Evolutionary conservation across 2,888 invertebrate species (phyloP).

Genomic region (Folsomia candida): DNA sequence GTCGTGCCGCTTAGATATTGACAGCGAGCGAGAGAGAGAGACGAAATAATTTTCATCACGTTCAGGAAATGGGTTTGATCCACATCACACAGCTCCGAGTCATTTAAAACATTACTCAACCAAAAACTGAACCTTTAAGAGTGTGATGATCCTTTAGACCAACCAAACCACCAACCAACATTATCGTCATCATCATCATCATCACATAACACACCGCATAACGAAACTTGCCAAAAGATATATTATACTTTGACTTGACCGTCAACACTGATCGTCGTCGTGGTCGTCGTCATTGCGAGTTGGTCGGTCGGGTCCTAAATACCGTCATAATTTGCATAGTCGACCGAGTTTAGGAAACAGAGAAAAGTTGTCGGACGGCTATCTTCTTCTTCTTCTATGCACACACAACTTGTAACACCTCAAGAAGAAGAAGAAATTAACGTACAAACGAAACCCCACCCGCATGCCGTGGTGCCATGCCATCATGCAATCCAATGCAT

Average conservation of each 20-base stretch:
- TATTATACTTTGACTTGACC: no score
- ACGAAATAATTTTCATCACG: slow-evolving; percentile 43
- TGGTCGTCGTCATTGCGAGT: no score
- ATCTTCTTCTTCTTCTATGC: background rate
- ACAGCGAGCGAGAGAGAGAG: no score
- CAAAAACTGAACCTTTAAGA: no score
- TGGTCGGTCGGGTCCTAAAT: no score
- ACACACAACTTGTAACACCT: background rate
- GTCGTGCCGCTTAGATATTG: background rate
- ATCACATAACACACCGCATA: no score
- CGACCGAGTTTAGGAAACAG: background rate
- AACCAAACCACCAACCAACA: background rate
- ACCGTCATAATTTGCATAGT: background rate
- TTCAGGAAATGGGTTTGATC: slow-evolving; percentile 42
- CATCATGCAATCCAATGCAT: no score
- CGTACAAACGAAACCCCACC: background rate
- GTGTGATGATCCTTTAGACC: no score
- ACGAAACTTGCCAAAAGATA: no score
- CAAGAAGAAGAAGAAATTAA: background rate
- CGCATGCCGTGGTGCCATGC: no score
- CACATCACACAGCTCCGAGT: slow-evolving; percentile 28
- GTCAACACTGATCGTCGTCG: no score
- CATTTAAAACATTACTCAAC: slow-evolving; percentile 25
- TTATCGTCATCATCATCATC: background rate
- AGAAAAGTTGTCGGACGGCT: background rate